Base-by-base conservation (phyloP, 2,888 invertebrate species). In the Selenia dentaria region DNA sequence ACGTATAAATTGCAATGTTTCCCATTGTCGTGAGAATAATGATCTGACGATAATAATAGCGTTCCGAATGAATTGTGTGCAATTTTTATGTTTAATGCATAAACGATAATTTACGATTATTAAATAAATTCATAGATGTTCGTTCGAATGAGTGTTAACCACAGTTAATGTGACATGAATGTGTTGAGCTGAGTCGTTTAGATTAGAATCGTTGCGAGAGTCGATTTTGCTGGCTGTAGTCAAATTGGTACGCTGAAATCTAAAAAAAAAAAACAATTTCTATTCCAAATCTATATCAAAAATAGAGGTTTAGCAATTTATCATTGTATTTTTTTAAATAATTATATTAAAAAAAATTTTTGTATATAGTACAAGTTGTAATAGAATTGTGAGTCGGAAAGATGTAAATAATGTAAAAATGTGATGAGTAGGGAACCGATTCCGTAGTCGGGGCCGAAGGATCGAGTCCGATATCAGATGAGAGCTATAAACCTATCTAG, bases 351-450 rank as follows among this genome's bases (percentile, higher is more conserved):
- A 68, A 74, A 72, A 78, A 83, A 84, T 84, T 87, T 87, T 88
- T 90, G 89, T 90, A 90, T 86, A 90, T 90, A 90, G 89, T 88
- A 90, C 87, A 89, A 87, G 87, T 85, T 78, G 82, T 84, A 83
- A 79, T 81, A 85, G 81, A 77, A 74, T 75, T 74, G 45, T 71
- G 84, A 75, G 77, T 75, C 69, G 78, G 79, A 74, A 74, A 73
- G 73, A 70, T 89, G 88, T 88, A 87, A 70, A 88, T 87, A 87
- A 74, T 72, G 76, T 68, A 73, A 77, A 74, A 74, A 76, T 80
- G 82, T 75, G 75, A 78, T 74, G 66, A 3, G n/a, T 35, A 59
- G 68, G 67, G 64, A 69, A 69, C 64, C 65, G 74, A 70, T 65
- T 64, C 64, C 66, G 67, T 64, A 62, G 68, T 71, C 70, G 60